A percentile compares a stretch with the other conserved stretches of the same genome.
Conservation (phyloP, 2,113 vertebrate genomes). For the Rhinichthys klamathensis region DNA sequence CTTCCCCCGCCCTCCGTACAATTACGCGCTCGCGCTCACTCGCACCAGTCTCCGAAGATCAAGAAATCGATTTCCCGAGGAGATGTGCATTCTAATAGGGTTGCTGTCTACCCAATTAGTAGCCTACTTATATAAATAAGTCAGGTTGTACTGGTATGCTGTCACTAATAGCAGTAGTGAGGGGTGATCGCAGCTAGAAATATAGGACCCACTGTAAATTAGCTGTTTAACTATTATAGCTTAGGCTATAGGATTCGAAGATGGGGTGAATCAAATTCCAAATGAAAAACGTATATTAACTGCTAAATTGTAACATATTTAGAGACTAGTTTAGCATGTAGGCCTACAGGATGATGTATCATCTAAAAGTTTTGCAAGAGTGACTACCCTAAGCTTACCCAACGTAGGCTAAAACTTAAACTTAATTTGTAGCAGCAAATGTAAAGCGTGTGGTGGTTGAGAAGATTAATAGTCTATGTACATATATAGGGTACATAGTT, state of each 20-base stretch:
- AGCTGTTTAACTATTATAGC: background rate
- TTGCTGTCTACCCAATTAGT: constrained; percentile 46
- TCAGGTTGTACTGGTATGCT: constrained; percentile 14
- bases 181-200: background rate
- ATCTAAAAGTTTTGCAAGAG: too few species aligned
- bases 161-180: constrained; percentile 12
- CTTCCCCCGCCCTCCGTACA: constrained; percentile 48
- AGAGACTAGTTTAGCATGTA: background rate
- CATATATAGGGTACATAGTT: too few species aligned
- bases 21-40: constrained; percentile 48
- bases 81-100: constrained; percentile 47
- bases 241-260: background rate
- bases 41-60: constrained; percentile 44
- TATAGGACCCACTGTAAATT: constrained; percentile 8
- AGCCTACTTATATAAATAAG: constrained; percentile 36
- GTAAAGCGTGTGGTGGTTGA: too few species aligned
- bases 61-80: constrained; percentile 44
- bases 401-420: background rate
- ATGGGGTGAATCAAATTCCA: background rate
- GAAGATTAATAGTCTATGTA: too few species aligned
- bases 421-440: background rate
- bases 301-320: constrained; percentile 1
- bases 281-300: background rate
- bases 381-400: background rate
- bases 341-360: background rate